Conservation (phyloP, 1,140 invertebrate species). For the Ganaspis sp. region DNA sequence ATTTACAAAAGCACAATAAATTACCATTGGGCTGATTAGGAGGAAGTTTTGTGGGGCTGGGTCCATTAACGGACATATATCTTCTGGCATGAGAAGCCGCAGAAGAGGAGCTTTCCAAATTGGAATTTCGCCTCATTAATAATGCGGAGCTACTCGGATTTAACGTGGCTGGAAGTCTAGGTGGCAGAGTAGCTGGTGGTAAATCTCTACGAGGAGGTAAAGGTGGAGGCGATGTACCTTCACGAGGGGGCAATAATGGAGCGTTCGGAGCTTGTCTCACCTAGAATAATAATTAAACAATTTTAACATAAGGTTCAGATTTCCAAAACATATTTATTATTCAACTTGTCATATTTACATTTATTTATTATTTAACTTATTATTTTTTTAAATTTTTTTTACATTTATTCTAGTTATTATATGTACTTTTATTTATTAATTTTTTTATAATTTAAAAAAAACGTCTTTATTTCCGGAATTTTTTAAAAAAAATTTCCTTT, state of each 20-base stretch:
- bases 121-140: slow-evolving; percentile 73
- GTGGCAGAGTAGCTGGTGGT: slow-evolving; percentile 70
- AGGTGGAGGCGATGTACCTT: slow-evolving; percentile 79
- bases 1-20: too few relatives aligned
- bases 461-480: neutral
- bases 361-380: too few relatives aligned
- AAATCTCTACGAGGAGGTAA: slow-evolving; percentile 79
- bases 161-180: slow-evolving; percentile 68
- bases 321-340: too few relatives aligned
- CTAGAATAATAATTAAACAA: slow-evolving; percentile 55
- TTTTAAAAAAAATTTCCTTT: neutral
- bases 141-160: slow-evolving; percentile 67
- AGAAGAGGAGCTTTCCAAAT: slow-evolving; percentile 66
- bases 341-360: too few relatives aligned
- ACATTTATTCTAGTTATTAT: too few relatives aligned
- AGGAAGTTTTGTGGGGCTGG: slow-evolving; percentile 71
- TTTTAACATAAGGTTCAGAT: slow-evolving; percentile 8
- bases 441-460: too few relatives aligned
- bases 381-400: too few relatives aligned
- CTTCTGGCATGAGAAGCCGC: slow-evolving; percentile 64
- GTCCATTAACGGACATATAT: slow-evolving; percentile 74
- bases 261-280: slow-evolving; percentile 79
- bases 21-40: slow-evolving; percentile 73
- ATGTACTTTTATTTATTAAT: too few relatives aligned
- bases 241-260: slow-evolving; percentile 79